These are phyloP conservation scores for Hydractinia echinata DNA, from an alignment of 30 jellyfish, hydroid and myxozoan genomes.

Conservation along the genomic window DNA sequence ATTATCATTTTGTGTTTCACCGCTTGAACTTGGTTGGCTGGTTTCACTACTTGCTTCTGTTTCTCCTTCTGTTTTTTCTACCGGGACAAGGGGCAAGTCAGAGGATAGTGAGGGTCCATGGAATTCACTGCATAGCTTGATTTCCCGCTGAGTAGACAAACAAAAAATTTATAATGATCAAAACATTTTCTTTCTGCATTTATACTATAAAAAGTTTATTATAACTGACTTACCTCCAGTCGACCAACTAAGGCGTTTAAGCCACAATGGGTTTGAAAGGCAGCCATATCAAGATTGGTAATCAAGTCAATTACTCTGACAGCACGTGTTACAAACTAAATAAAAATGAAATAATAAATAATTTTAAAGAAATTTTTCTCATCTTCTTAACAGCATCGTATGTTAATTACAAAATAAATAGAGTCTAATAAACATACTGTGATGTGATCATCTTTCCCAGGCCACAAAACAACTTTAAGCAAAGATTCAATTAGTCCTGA, in stretches of 20 bases:
- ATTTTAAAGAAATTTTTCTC: too few relatives aligned
- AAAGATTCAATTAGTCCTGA: conserved; percentile 93
- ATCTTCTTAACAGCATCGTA: too few relatives aligned
- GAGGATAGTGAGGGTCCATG: conserved; percentile 79
- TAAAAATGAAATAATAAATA: too few relatives aligned
- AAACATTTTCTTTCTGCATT: not conserved
- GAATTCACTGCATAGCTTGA: conserved; percentile 64
- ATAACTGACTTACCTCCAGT: conserved; percentile 52
- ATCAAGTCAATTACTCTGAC: conserved; percentile 90
- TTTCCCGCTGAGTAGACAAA: conserved; percentile 54
- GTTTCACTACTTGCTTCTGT: too few relatives aligned
- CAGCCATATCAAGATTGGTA: conserved; percentile 94
- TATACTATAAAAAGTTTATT: not conserved
- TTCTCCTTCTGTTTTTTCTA: not conserved
- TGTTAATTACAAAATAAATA: too few relatives aligned
- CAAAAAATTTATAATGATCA: not conserved
- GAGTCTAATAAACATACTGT: conserved; percentile 53
- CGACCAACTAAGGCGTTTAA: conserved; percentile 62
- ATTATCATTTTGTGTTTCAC: too few relatives aligned
- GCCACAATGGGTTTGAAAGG: conserved; percentile 92
- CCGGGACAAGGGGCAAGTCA: conserved; percentile 25
- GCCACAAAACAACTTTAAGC: conserved; percentile 92
- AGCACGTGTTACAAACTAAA: conserved; percentile 97
- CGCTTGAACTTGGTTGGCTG: too few relatives aligned
- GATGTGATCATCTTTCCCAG: conserved; percentile 92